These are phyloP conservation scores for Hassar affinis DNA, from an alignment of 2,113 vertebrate genomes.

Conservation along the genomic window DNA sequence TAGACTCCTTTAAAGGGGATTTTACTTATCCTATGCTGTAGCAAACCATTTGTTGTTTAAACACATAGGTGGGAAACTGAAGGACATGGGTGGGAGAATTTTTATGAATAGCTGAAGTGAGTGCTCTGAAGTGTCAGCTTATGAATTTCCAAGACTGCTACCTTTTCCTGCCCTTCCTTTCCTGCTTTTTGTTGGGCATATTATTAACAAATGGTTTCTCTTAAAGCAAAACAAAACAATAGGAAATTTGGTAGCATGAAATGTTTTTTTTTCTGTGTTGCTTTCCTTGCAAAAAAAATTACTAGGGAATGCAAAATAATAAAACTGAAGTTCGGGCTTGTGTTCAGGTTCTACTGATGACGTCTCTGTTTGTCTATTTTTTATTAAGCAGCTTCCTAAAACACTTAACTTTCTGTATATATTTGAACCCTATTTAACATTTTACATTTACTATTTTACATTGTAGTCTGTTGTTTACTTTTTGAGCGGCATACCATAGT, in stretches of 20 bases:
- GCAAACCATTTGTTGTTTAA: neutral
- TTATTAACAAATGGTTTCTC: neutral
- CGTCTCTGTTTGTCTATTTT: neutral
- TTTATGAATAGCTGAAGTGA: neutral
- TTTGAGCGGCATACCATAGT: slow-evolving; percentile 32
- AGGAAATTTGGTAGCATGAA: neutral
- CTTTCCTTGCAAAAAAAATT: too few species aligned
- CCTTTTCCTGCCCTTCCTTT: neutral
- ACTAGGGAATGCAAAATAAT: slow-evolving; percentile 36
- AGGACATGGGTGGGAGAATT: neutral
- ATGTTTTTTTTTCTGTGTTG: too few species aligned
- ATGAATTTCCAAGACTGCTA: neutral
- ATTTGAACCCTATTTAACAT: slow-evolving; percentile 15
- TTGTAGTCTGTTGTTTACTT: slow-evolving; percentile 25
- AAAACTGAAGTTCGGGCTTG: slow-evolving; percentile 26
- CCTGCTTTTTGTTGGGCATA: neutral
- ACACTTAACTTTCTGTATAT: slow-evolving; percentile 1
- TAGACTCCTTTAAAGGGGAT: neutral
- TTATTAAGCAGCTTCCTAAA: slow-evolving; percentile 21
- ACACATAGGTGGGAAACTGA: neutral
- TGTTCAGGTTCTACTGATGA: slow-evolving; percentile 20
- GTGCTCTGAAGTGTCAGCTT: neutral
- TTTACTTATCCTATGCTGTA: slow-evolving; percentile 5
- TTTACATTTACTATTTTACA: neutral
- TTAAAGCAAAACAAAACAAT: slow-evolving; percentile 8